phyloP scores from a whole-genome alignment of 1,140 invertebrate genomes.

The Euwallacea similis region DNA sequence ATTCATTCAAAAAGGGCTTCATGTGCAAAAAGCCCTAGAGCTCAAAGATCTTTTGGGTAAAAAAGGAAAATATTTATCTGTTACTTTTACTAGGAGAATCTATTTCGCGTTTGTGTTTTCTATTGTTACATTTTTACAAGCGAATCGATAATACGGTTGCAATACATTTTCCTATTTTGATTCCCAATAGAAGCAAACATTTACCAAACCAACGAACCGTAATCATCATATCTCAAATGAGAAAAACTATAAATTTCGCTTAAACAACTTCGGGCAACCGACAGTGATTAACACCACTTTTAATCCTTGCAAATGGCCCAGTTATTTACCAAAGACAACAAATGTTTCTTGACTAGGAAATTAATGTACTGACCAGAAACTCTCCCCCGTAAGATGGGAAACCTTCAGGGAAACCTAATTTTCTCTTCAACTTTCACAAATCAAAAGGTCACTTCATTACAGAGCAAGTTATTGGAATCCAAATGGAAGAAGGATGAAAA shows the following conservation, averaged over 20 bases:
- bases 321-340: slow-evolving; percentile 34
- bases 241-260: slow-evolving; percentile 34
- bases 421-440: too few species aligned
- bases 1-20: too few species aligned
- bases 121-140: too few species aligned
- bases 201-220: slow-evolving; percentile 27
- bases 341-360: slow-evolving; percentile 29
- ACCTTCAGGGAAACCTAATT: too few species aligned
- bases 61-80: too few species aligned
- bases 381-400: too few species aligned
- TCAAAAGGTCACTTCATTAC: slow-evolving; percentile 2
- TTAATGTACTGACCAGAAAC: slow-evolving; percentile 27
- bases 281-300: slow-evolving; percentile 38
- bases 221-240: background rate
- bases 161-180: background rate
- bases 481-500: background rate
- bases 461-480: too few species aligned
- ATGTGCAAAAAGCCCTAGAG: too few species aligned
- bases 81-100: too few species aligned
- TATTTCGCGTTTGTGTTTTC: too few species aligned
- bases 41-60: too few species aligned
- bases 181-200: slow-evolving; percentile 24
- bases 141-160: too few species aligned
- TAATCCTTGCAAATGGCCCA: slow-evolving; percentile 35
- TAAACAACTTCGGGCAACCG: slow-evolving; percentile 27